These are phyloP conservation scores for Speoplatyrhinus poulsoni DNA, from an alignment of 2,113 vertebrate genomes.

Conservation along the genomic window DNA sequence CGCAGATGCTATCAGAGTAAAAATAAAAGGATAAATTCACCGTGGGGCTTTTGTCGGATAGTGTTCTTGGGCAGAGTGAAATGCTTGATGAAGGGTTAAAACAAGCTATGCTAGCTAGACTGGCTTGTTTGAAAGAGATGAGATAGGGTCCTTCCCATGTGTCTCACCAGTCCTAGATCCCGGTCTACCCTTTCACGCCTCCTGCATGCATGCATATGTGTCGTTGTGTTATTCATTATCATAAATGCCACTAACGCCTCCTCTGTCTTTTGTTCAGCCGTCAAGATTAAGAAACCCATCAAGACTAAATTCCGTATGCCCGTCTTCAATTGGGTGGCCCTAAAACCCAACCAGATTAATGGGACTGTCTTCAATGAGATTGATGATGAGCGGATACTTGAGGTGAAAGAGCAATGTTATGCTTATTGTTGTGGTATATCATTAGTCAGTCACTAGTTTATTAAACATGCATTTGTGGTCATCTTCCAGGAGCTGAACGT, in stretches of 20 bases:
- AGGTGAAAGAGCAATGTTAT: conserved; percentile 72
- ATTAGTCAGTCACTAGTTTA: no score
- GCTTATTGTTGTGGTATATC: no score
- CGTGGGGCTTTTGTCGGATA: no score
- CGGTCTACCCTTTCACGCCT: conserved; percentile 8
- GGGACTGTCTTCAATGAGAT: conserved; percentile 98
- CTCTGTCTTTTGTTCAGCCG: conserved; percentile 75
- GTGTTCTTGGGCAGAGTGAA: no score
- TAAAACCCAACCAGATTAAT: conserved; percentile 98
- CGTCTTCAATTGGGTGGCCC: conserved; percentile 96
- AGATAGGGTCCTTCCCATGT: background rate
- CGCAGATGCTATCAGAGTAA: no score
- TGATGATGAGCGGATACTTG: conserved; percentile 92
- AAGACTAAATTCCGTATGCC: conserved; percentile 97
- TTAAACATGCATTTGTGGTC: background rate
- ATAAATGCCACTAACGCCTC: conserved; percentile 14
- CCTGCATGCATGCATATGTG: conserved; percentile 23
- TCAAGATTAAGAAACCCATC: conserved; percentile 98
- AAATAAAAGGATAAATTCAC: no score
- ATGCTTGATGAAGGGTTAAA: no score
- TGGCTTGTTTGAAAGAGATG: background rate
- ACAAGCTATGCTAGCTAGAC: background rate
- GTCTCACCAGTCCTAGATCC: conserved; percentile 26
- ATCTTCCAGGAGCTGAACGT: conserved; percentile 87
- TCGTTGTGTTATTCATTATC: background rate